Evolutionary conservation across 2,888 invertebrate species (phyloP), one percentile per base, ranked within the genome.

Genomic region (Anthrax anthrax): DNA sequence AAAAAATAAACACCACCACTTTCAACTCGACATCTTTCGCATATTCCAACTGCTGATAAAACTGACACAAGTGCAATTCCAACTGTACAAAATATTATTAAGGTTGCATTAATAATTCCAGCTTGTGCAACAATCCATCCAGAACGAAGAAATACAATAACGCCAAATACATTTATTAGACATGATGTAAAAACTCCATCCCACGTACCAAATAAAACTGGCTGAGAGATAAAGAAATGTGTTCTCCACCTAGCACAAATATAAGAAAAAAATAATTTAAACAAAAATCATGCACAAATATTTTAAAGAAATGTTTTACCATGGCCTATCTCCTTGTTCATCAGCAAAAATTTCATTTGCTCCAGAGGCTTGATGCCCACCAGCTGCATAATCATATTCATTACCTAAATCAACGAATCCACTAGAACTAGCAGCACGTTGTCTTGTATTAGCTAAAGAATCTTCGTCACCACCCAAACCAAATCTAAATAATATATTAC

Each of bases 101-200:
- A 67, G 50, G 86, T 76, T 48, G 84, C 87, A 74, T 84, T 78
- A 43, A 86, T 71, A 56, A 87, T 76, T 48, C 89, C 89, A 51
- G 88, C 88, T 69, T 90, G 84, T 37, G 86, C 94, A 44, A 97
- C 95, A 61, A 97, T 90, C 96, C 96, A 97, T 52, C 96, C 96
- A 51, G 94, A 90, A 58, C 96, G 75, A 49, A 97, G 73, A 69
- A 97, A 96, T 50, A 96, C 92, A 65, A 96, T 94, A 1, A 96
- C 95, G n/a, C 96, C 95, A 72, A 97, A 92, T 48, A 96, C 90
- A 69, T 96, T 96, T 61, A 96, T 92, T 59, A 97, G 80, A 64
- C 94, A 95, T 44, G 95, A 92, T 46, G 95, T 94, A 65, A 95
- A 97, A 9, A 97, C 96, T 52, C 96, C 96, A 70, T 96, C 96